Evolutionary conservation across 2,888 invertebrate species (phyloP).

Genomic region (Orchesellides sinensis): DNA sequence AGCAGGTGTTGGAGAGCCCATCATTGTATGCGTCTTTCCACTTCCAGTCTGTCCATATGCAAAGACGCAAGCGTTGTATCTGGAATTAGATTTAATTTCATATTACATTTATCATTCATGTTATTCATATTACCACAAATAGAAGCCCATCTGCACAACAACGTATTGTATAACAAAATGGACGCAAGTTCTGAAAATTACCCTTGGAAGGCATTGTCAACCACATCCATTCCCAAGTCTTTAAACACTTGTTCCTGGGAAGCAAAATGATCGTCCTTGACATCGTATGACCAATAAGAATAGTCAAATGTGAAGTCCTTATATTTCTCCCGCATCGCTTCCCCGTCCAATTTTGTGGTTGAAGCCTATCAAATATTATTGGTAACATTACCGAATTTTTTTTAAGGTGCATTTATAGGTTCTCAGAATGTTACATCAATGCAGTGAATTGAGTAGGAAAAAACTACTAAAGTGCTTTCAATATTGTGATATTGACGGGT

Average conservation of each 20-base stretch:
- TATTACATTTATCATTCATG: too few relatives aligned
- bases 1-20: constrained; percentile 82
- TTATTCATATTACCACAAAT: too few relatives aligned
- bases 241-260: constrained; percentile 89
- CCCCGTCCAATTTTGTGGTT: constrained; percentile 71
- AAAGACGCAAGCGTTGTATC: constrained; percentile 79
- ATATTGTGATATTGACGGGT: too few relatives aligned
- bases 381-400: too few relatives aligned
- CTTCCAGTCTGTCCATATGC: constrained; percentile 95
- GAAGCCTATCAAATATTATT: constrained; percentile 54
- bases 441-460: neutral
- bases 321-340: constrained; percentile 81
- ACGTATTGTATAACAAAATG: neutral
- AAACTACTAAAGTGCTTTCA: neutral
- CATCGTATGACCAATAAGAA: constrained; percentile 91
- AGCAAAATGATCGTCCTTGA: constrained; percentile 84
- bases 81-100: constrained; percentile 2
- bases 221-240: constrained; percentile 87
- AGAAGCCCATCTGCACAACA: neutral
- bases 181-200: constrained; percentile 27
- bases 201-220: constrained; percentile 86
- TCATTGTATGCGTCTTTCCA: constrained; percentile 95
- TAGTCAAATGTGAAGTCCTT: constrained; percentile 94
- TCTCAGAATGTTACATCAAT: neutral
- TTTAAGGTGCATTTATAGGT: too few relatives aligned